phyloP scores from a whole-genome alignment of 2,113 vertebrate genomes.

The Phodopus roborovskii region DNA sequence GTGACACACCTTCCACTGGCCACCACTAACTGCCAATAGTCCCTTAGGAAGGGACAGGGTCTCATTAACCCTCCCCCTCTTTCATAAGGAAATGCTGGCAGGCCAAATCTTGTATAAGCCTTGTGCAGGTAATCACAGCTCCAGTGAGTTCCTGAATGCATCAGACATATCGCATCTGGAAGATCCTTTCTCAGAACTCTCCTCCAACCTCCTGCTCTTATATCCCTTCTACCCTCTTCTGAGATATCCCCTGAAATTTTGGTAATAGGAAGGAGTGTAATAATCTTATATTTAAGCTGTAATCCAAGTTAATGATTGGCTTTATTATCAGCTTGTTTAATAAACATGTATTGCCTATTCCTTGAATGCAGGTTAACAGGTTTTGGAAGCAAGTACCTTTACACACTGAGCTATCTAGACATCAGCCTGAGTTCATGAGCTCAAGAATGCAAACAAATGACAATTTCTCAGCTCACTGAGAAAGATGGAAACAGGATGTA shows the following conservation, averaged over 20 bases:
- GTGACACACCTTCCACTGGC: neutral
- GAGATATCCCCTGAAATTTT: neutral
- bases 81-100: neutral
- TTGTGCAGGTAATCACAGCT: neutral
- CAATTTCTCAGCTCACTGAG: neutral
- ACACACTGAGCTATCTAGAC: neutral
- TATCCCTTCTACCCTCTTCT: neutral
- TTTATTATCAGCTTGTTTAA: neutral
- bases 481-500: neutral
- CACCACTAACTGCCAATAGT: neutral
- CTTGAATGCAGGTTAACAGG: neutral
- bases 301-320: neutral
- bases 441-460: neutral
- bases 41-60: neutral
- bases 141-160: neutral
- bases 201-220: neutral
- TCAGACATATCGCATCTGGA: neutral
- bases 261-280: neutral
- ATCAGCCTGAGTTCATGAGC: neutral
- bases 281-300: neutral
- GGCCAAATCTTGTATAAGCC: neutral
- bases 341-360: slow-evolving; percentile 7
- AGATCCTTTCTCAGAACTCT: neutral
- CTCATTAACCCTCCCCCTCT: neutral
- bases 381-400: neutral